These are phyloP conservation scores for Protosalanx chinensis DNA, from an alignment of 2,797 vertebrate genomes.

Conservation along the genomic window DNA sequence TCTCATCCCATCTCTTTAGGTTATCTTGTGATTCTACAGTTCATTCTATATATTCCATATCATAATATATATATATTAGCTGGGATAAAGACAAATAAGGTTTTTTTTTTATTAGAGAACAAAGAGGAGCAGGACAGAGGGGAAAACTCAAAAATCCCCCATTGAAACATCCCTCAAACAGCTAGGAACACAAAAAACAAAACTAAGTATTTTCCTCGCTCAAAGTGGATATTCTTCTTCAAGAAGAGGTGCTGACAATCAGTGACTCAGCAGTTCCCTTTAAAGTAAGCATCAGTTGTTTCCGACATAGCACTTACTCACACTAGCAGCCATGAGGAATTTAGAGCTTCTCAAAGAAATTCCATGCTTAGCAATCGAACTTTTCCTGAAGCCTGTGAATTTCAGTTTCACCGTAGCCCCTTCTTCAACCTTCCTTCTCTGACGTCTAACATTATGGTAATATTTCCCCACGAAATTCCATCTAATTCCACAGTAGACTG, in stretches of 20 bases:
- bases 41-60: neutral
- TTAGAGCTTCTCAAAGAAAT: constrained; percentile 67
- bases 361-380: constrained; percentile 48
- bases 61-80: too few relatives aligned
- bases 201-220: too few relatives aligned
- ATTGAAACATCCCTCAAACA: too few relatives aligned
- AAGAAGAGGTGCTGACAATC: constrained; percentile 20
- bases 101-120: neutral
- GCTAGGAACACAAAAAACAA: too few relatives aligned
- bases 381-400: constrained; percentile 28
- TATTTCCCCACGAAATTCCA: constrained; percentile 1
- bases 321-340: constrained; percentile 65
- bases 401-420: constrained; percentile 2
- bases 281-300: constrained; percentile 26
- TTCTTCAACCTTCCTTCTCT: neutral
- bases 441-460: neutral
- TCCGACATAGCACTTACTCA: constrained; percentile 27
- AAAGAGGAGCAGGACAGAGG: neutral
- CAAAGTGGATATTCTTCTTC: too few relatives aligned
- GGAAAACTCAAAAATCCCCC: neutral
- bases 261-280: constrained; percentile 14
- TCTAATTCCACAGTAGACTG: constrained; percentile 16
- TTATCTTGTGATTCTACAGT: neutral
- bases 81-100: neutral
- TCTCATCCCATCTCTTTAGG: constrained; percentile 26